Evolutionary conservation across 2,113 vertebrate species (phyloP).

Genomic region (Pionites leucogaster): DNA sequence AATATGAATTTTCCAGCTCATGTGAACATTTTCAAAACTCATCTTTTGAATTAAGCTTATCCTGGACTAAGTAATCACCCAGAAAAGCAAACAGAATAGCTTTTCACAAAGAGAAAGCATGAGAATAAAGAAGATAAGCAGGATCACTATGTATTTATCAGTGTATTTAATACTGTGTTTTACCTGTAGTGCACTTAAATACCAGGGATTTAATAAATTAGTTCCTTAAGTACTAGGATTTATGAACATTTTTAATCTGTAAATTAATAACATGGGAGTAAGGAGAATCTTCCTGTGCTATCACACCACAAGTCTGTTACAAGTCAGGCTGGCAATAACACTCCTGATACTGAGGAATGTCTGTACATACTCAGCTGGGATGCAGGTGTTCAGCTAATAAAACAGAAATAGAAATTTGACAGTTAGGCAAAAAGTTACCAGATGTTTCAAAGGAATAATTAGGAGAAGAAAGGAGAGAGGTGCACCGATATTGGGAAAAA

Average conservation of each 20-base stretch:
- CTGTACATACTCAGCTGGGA: conserved; percentile 40
- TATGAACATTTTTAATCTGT: neutral
- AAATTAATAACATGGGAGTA: neutral
- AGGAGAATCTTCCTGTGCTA: neutral
- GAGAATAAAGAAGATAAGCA: neutral
- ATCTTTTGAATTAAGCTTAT: neutral
- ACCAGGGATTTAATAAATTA: neutral
- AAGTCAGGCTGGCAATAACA: neutral
- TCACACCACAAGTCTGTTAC: neutral
- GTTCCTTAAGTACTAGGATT: neutral
- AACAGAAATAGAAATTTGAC: conserved; percentile 46
- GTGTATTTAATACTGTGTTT: neutral
- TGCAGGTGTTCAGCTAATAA: conserved; percentile 40
- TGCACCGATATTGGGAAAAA: neutral
- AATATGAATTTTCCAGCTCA: neutral
- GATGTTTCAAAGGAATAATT: conserved; percentile 8
- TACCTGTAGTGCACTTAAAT: neutral
- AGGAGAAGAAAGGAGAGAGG: neutral
- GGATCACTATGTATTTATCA: neutral
- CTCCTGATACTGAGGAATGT: conserved; percentile 7
- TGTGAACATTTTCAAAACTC: neutral
- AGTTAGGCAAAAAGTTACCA: conserved; percentile 20
- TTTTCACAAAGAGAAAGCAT: neutral
- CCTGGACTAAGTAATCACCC: neutral
- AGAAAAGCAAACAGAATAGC: neutral